These are phyloP conservation scores for Gadopsis bispinosus DNA, from an alignment of 2,797 vertebrate genomes.

Conservation along the genomic window DNA sequence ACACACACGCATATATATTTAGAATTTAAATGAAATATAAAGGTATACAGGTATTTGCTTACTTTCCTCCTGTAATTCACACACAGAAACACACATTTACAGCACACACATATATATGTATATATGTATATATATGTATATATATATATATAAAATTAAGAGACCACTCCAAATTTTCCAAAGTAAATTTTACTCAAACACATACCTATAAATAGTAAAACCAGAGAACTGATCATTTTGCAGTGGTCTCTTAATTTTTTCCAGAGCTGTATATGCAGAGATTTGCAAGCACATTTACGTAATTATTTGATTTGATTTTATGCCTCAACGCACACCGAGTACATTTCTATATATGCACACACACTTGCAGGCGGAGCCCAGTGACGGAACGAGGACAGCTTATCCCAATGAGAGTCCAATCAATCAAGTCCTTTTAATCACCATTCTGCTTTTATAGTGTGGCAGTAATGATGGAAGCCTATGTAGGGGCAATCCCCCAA, in stretches of 20 bases:
- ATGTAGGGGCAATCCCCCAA: slow-evolving; percentile 86
- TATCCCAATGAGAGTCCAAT: slow-evolving; percentile 88
- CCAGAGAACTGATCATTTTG: too few species aligned
- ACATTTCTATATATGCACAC: slow-evolving; percentile 17
- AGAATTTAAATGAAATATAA: not conserved
- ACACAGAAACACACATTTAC: not conserved
- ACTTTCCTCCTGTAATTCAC: not conserved
- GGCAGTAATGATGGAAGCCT: slow-evolving; percentile 87
- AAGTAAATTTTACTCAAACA: too few species aligned
- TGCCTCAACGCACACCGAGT: slow-evolving; percentile 40
- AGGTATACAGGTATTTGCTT: not conserved
- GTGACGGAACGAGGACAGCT: slow-evolving; percentile 81
- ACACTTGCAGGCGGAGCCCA: slow-evolving; percentile 36
- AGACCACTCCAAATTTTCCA: too few species aligned
- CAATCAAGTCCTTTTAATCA: slow-evolving; percentile 90
- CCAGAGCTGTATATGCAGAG: not conserved
- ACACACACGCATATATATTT: not conserved
- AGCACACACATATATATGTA: too few species aligned
- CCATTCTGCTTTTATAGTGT: slow-evolving; percentile 88
- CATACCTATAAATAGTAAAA: too few species aligned
- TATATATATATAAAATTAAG: too few species aligned
- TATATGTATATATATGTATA: too few species aligned
- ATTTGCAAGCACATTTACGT: slow-evolving; percentile 5
- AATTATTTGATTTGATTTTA: slow-evolving; percentile 39
- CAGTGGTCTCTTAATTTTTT: too few species aligned